A percentile compares a stretch with the other conserved stretches of the same genome.
These are phyloP conservation scores for Epicampocera succincta DNA, from an alignment of 2,888 invertebrate genomes.

Conservation along the genomic window DNA sequence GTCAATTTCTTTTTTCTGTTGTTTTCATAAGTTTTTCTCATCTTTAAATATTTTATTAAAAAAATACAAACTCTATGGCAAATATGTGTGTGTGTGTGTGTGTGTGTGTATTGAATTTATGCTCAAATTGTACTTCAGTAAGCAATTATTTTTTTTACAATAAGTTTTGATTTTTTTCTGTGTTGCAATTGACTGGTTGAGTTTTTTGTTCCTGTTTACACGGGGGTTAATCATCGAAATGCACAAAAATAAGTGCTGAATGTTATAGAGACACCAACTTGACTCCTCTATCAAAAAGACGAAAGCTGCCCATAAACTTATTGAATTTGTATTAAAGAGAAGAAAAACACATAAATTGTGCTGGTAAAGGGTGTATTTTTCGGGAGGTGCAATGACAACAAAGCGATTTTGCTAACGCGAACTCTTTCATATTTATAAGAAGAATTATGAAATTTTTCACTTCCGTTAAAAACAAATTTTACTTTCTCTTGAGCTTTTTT, in stretches of 20 bases:
- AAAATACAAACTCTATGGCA: constrained; percentile 8
- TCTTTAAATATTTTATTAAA: constrained; percentile 1
- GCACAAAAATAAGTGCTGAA: not conserved
- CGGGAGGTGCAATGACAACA: not conserved
- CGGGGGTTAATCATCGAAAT: constrained; percentile 56
- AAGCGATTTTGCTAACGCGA: no score
- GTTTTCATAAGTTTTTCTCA: constrained; percentile 26
- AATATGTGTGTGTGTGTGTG: not conserved
- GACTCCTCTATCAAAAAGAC: constrained; percentile 41
- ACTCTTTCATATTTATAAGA: no score
- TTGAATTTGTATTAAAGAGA: constrained; percentile 40
- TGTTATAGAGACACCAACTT: constrained; percentile 7
- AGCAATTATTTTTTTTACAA: not conserved
- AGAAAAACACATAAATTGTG: constrained; percentile 48
- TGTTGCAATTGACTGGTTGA: not conserved
- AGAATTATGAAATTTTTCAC: no score
- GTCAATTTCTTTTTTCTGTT: constrained; percentile 10
- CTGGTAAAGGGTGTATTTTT: constrained; percentile 12
- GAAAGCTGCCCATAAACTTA: constrained; percentile 59
- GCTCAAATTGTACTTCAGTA: constrained; percentile 46
- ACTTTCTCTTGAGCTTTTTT: no score
- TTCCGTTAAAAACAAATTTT: no score
- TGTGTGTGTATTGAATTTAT: constrained; percentile 25
- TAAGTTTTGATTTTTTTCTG: not conserved
- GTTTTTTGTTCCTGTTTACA: constrained; percentile 26